These are phyloP conservation scores for Parnassius mnemosyne DNA, from an alignment of 2,888 invertebrate genomes.

Conservation along the genomic window DNA sequence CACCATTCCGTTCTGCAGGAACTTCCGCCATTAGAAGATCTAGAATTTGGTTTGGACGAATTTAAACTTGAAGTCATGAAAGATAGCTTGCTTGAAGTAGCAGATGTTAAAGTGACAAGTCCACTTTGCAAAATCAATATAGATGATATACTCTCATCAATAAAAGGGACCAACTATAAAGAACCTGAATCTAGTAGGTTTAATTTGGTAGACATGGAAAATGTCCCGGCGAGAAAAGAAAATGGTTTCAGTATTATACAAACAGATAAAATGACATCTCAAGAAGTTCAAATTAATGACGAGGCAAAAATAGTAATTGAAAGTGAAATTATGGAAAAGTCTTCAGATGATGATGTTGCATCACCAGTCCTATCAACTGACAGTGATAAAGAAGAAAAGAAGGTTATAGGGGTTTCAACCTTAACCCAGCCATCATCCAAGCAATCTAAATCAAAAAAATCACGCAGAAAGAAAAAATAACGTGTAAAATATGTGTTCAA, in stretches of 20 bases:
- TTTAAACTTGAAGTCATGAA: conserved; percentile 71
- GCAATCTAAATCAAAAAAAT: conserved; percentile 77
- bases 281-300: conserved; percentile 64
- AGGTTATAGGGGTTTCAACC: conserved; percentile 58
- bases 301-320: conserved; percentile 54
- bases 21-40: conserved; percentile 61
- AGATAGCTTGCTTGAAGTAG: conserved; percentile 65
- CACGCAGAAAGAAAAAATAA: conserved; percentile 83
- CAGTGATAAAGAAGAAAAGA: conserved; percentile 78
- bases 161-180: conserved; percentile 61
- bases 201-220: conserved; percentile 69
- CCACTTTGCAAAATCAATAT: conserved; percentile 74
- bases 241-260: conserved; percentile 68
- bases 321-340: conserved; percentile 71
- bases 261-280: conserved; percentile 64
- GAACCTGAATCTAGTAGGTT: conserved; percentile 63
- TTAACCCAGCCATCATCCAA: conserved; percentile 59
- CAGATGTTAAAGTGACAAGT: conserved; percentile 56
- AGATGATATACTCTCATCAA: conserved; percentile 68
- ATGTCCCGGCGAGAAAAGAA: conserved; percentile 60
- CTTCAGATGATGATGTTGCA: conserved; percentile 79
- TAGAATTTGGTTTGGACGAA: conserved; percentile 70
- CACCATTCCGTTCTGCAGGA: conserved; percentile 64
- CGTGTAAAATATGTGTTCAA: conserved; percentile 52
- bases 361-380: conserved; percentile 77